These are phyloP conservation scores for Hyposoter dolosus DNA, from an alignment of 2,888 invertebrate species.

Conservation along the genomic window DNA sequence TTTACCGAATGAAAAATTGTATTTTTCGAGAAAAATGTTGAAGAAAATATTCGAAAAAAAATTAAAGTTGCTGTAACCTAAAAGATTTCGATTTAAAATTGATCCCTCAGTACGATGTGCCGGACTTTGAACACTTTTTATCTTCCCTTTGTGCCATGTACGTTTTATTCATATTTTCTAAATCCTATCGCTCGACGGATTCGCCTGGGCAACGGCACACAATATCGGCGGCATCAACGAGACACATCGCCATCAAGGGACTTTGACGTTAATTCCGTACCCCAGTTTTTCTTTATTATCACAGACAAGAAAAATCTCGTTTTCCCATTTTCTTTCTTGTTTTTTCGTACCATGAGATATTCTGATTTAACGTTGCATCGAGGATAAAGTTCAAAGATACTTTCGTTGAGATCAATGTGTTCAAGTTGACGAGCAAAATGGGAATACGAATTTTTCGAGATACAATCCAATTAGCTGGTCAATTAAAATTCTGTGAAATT, in stretches of 20 bases:
- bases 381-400: not conserved
- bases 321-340: not conserved
- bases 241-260: conserved; percentile 11
- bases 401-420: not conserved
- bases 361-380: not conserved
- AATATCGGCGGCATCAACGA: conserved; percentile 2
- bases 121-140: conserved; percentile 33
- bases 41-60: not conserved
- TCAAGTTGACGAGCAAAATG: no score
- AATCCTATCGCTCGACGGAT: conserved; percentile 26
- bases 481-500: not conserved
- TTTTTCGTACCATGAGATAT: not conserved
- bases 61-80: not conserved
- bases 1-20: no score
- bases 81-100: not conserved
- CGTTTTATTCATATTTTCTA: conserved; percentile 24
- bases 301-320: not conserved
- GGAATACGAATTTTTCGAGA: no score
- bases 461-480: no score
- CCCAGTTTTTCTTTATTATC: conserved; percentile 5
- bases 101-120: not conserved
- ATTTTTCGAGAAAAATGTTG: not conserved
- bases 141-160: conserved; percentile 4
- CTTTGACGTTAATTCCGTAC: conserved; percentile 13
- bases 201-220: not conserved